These are phyloP conservation scores for Orientallactaga sibirica DNA, from an alignment of 2,797 vertebrate species.

Conservation along the genomic window DNA sequence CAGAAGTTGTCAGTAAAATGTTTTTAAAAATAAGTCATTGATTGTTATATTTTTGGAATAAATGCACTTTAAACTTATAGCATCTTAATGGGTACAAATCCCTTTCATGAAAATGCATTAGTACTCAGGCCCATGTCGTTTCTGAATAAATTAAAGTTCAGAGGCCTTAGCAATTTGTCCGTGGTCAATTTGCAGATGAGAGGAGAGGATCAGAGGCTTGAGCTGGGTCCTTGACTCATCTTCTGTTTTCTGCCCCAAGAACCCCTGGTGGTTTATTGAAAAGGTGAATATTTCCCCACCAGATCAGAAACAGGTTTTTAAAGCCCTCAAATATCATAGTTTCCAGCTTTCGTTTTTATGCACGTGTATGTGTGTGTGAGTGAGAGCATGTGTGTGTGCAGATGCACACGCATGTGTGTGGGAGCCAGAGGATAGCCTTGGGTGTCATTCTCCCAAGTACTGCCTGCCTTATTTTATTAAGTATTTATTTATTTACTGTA, in stretches of 20 bases:
- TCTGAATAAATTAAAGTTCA: conserved; percentile 30
- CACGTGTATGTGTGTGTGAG: no score
- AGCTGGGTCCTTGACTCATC: not conserved
- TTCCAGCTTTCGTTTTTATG: no score
- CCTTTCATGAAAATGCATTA: not conserved
- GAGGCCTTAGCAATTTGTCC: not conserved
- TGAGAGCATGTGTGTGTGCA: no score
- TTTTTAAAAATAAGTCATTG: not conserved
- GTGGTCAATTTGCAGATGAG: not conserved
- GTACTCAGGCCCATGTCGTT: not conserved
- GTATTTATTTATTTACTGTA: no score
- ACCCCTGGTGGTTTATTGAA: not conserved
- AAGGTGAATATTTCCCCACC: not conserved
- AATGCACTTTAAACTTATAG: not conserved
- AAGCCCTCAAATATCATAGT: not conserved
- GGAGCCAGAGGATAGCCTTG: no score
- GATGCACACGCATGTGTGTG: no score
- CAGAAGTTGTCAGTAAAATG: no score
- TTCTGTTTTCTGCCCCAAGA: not conserved
- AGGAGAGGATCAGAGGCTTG: not conserved
- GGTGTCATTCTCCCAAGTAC: no score
- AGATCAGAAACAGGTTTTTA: conserved; percentile 7
- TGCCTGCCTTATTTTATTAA: no score
- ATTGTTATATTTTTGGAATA: not conserved
- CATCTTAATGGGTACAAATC: not conserved